These are phyloP conservation scores for Sinotaia quadrata DNA, from an alignment of 2,888 invertebrate species.

Conservation along the genomic window DNA sequence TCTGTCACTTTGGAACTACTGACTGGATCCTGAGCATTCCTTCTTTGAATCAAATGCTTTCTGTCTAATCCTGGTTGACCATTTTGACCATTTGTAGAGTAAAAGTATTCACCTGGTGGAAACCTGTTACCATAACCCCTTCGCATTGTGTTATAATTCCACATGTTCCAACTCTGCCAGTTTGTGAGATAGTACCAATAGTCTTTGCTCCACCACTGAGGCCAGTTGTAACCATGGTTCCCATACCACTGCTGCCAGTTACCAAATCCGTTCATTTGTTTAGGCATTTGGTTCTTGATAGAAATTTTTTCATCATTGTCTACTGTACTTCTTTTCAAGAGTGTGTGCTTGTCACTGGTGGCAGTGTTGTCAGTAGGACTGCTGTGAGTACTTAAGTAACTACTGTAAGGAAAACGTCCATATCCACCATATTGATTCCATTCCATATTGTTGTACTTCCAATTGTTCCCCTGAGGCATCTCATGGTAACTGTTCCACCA, in stretches of 20 bases:
- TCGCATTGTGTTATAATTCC: conserved; percentile 4
- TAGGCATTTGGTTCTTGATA: not conserved
- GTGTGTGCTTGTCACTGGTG: not conserved
- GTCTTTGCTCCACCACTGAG: conserved; percentile 17
- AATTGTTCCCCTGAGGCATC: not conserved
- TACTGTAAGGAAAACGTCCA: no score
- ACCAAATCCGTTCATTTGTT: not conserved
- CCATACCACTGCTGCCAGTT: conserved; percentile 1
- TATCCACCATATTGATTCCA: no score
- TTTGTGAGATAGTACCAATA: conserved; percentile 15
- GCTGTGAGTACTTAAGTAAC: not conserved
- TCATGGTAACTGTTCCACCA: conserved; percentile 2
- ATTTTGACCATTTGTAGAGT: no score
- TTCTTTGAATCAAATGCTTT: no score
- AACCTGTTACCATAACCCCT: no score
- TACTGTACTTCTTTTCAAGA: not conserved
- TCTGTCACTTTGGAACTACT: no score
- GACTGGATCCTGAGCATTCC: no score
- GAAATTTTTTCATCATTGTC: not conserved
- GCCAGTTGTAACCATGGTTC: conserved; percentile 7
- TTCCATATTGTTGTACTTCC: no score
- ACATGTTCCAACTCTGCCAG: conserved; percentile 9
- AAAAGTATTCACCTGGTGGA: no score
- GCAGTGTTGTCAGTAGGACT: not conserved
- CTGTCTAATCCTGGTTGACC: no score